Conservation (phyloP, 2,888 invertebrate species). For the Leptopterna dolabrata region DNA sequence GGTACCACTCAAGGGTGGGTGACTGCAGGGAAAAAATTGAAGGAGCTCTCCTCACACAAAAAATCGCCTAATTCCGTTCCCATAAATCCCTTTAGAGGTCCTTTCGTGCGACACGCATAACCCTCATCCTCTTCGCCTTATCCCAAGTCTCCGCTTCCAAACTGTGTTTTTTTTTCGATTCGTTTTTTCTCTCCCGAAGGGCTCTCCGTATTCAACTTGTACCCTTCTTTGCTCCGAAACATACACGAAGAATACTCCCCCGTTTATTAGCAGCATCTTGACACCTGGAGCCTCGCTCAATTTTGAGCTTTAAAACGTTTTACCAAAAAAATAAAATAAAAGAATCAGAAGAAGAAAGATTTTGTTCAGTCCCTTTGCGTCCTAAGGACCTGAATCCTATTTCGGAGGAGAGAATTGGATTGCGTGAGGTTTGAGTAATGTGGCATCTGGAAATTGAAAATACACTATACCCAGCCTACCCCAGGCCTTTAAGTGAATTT, state of each 20-base stretch:
- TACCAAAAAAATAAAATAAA: not conserved
- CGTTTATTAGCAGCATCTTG: not conserved
- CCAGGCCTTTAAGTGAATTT: not conserved
- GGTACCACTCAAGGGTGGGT: not conserved
- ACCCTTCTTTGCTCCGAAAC: not conserved
- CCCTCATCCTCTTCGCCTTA: not conserved
- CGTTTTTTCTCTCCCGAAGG: not conserved
- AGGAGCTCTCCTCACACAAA: slow-evolving; percentile 5
- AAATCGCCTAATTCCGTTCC: slow-evolving; percentile 45
- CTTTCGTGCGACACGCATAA: slow-evolving; percentile 49
- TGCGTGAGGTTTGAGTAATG: not conserved
- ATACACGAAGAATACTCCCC: not conserved
- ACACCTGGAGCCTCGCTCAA: not conserved
- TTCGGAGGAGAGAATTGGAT: not conserved
- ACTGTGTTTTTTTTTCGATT: not conserved
- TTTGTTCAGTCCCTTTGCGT: not conserved
- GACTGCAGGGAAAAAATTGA: not conserved
- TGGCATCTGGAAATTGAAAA: not conserved
- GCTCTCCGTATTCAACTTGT: not conserved
- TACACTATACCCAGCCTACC: not conserved
- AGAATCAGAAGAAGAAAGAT: not conserved
- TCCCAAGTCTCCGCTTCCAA: not conserved
- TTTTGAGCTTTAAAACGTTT: not conserved
- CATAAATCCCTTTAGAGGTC: slow-evolving; percentile 32
- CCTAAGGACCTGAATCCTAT: not conserved